Base-by-base conservation (phyloP, 2,797 vertebrate genomes). In the Ispidina picta region DNA sequence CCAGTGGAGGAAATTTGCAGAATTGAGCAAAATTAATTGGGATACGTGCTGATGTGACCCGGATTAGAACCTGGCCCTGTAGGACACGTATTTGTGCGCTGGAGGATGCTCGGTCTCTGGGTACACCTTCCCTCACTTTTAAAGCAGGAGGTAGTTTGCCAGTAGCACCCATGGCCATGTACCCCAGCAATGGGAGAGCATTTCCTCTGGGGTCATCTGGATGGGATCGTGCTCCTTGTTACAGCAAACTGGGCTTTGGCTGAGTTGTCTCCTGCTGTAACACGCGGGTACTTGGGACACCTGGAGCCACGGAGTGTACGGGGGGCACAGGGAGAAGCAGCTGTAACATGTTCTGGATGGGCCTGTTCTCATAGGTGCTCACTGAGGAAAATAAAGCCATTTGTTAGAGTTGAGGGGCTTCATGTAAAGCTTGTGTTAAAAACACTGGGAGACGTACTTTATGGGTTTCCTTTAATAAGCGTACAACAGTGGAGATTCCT, bases 381-480 rank as follows among this genome's bases (percentile, higher is more conserved):
- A 35, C 14, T 35, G 77, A 86, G 77, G 82, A 93, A 90, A 62
- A 86, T 74, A 93, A 94, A 89, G 77, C 52, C 56, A 52, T 93
- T 93, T 97, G 80, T 91, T 88, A 93, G 66, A 81, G 44, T 92
- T 91, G 73, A 90, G 89, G 66, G 54, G 72, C 73, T 90, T 90
- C 85, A 94, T 93, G 86, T 77, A 95, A 90, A 87, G 77, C 81
- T 65, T 64, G 80, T 55, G 83, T 88, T 92, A 69, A 90, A 92
- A 90, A 89, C 77, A 89, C 86, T 13, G 55, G 29, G 80, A 87
- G 92, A 93, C 48, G 37, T 85, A 83, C 90, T 97, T 96, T 97
- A 93, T 91, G 93, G 82, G 89, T 92, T 96, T 96, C 88, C 94
- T 97, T 96, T 97, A 97, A 96, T 97, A 96, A 97, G 94, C 48